A percentile compares a stretch with the other conserved stretches of the same genome.
Conservation (phyloP, 2,888 invertebrate species). For the Idaea aversata region DNA sequence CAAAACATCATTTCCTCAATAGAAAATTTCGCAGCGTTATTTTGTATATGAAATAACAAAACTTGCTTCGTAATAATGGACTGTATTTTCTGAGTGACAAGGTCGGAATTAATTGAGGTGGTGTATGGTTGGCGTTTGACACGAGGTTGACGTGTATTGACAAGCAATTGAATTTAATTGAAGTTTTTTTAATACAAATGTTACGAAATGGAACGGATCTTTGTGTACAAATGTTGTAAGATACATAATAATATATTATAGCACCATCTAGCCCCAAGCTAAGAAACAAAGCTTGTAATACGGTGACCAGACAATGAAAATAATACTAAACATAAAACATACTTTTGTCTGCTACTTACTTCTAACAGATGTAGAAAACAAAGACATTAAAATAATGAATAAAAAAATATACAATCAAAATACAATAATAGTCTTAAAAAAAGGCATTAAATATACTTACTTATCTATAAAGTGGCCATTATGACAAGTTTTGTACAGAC, state of each 20-base stretch:
- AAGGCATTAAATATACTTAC: too few species aligned
- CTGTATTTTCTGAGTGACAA: not conserved
- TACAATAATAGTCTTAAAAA: too few species aligned
- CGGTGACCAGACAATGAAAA: too few species aligned
- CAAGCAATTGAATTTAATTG: conserved; percentile 44
- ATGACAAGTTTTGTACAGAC: too few species aligned
- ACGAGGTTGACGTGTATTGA: conserved; percentile 42
- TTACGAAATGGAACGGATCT: conserved; percentile 5
- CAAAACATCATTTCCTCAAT: not conserved
- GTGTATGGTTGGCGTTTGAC: conserved; percentile 35
- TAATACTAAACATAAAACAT: too few species aligned
- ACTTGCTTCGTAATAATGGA: not conserved
- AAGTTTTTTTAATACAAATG: conserved; percentile 31
- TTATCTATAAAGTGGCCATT: too few species aligned
- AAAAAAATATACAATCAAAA: too few species aligned
- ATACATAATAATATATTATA: not conserved
- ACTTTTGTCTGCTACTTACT: too few species aligned
- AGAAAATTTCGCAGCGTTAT: not conserved
- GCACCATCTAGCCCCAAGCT: too few species aligned
- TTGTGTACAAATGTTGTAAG: not conserved
- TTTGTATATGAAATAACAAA: not conserved
- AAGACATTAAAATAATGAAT: too few species aligned
- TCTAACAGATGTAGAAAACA: too few species aligned
- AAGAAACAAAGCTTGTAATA: too few species aligned
- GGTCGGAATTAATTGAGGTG: conserved; percentile 12